Base-by-base conservation (phyloP, 2,888 invertebrate species). In the Epiblema foenella region DNA sequence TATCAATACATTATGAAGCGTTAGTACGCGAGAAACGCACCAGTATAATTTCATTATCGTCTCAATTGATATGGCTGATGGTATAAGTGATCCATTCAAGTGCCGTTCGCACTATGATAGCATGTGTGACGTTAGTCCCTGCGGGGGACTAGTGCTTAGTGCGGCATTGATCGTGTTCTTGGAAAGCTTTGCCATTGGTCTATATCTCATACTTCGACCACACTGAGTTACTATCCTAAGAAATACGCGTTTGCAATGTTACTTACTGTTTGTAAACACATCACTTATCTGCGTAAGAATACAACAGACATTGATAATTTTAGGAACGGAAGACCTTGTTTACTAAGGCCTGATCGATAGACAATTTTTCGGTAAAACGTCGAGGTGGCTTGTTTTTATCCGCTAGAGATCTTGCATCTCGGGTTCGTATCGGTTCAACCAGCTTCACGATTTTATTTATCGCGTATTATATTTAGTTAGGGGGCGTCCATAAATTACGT, bases 401-500 rank as follows among this genome's bases (percentile, higher is more conserved):
- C 52, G 15, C 57, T 33, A 42, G 42, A 42, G 18, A 59, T 70
- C 52, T 58, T 51, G 17, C 69, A 70, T 52, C 42, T 65, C 69
- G 20, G 75, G 69, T 75, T 73, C 77, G 73, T 66, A 74, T 74
- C 74, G 76, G 88, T 85, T 89, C 87, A 87, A 77, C 88, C 83
- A 89, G 88, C 89, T 79, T 79, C 74, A 78, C 78, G 76, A 82
- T 83, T 83, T 83, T 85, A 83, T 87, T 88, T 88, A 87, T 86
- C 80, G 82, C 54, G 51, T 42, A 66, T 68, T 56, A 57, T 63
- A 59, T 49, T 63, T 63, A 56, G 54, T 52, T 56, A n/a, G n/a
- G n/a, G n/a, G n/a, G n/a, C n/a, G n/a, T n/a, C n/a, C n/a, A n/a
- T n/a, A n/a, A n/a, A n/a, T n/a, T n/a, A n/a, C n/a, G n/a, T n/a